phyloP scores from a whole-genome alignment of 2,113 vertebrate species.

The Origma solitaria region DNA sequence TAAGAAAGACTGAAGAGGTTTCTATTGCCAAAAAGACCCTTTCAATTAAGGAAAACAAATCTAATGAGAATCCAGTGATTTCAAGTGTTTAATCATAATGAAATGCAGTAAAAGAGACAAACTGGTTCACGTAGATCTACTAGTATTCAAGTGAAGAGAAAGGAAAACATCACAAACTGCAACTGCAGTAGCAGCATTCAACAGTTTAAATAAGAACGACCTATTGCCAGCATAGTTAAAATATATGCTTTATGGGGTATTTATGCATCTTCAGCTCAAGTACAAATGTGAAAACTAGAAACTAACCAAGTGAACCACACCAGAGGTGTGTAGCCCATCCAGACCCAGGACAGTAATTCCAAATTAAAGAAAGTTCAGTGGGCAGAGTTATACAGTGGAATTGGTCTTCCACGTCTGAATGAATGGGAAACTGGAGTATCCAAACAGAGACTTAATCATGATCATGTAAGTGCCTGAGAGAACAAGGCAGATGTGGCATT shows the following conservation, averaged over 20 bases:
- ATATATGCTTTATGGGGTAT: not conserved
- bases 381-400: not conserved
- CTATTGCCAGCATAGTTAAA: not conserved
- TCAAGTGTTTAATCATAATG: not conserved
- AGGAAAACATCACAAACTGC: not conserved
- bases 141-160: not conserved
- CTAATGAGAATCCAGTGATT: not conserved
- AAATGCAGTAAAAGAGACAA: not conserved
- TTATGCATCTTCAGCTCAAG: not conserved
- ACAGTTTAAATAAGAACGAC: not conserved
- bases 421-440: not conserved
- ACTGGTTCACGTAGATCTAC: not conserved
- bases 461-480: not conserved
- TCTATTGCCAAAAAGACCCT: not conserved
- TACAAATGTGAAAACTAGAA: not conserved
- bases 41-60: not conserved
- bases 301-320: not conserved
- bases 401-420: not conserved
- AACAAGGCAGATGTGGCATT: not conserved
- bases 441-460: not conserved
- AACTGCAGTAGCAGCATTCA: not conserved
- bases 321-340: not conserved
- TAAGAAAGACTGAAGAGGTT: not conserved
- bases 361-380: not conserved
- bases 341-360: not conserved